phyloP scores from a whole-genome alignment of 2,113 vertebrate genomes.

The Callipepla squamata region DNA sequence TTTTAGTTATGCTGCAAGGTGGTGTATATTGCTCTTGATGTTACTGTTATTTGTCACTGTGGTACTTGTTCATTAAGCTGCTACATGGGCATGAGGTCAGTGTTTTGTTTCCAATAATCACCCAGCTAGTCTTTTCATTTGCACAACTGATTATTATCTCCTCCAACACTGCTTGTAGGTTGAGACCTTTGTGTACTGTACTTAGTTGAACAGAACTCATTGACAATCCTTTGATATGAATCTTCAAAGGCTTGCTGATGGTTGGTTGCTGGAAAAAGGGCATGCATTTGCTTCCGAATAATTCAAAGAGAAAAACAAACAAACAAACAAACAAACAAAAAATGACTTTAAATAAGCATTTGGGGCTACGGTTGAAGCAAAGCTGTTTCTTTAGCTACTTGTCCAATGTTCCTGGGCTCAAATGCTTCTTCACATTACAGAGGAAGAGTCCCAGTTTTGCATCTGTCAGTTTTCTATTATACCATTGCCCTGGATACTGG shows the following conservation, averaged over 20 bases:
- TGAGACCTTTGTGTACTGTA: not conserved
- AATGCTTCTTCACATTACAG: not conserved
- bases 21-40: not conserved
- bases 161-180: not conserved
- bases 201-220: not conserved
- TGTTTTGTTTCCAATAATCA: not conserved
- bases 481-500: not conserved
- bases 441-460: not conserved
- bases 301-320: not conserved
- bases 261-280: not conserved
- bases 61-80: not conserved
- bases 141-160: not conserved
- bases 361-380: not conserved
- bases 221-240: not conserved
- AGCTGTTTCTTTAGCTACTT: not conserved
- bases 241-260: not conserved
- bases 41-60: not conserved
- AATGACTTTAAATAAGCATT: too few species aligned
- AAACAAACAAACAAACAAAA: not conserved
- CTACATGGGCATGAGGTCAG: not conserved
- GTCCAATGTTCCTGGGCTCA: not conserved
- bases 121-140: not conserved
- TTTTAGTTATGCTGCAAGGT: not conserved
- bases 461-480: not conserved
- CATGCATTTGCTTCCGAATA: not conserved